phyloP scores from a whole-genome alignment of 2,888 invertebrate species.

The Plagiodera versicolora region DNA sequence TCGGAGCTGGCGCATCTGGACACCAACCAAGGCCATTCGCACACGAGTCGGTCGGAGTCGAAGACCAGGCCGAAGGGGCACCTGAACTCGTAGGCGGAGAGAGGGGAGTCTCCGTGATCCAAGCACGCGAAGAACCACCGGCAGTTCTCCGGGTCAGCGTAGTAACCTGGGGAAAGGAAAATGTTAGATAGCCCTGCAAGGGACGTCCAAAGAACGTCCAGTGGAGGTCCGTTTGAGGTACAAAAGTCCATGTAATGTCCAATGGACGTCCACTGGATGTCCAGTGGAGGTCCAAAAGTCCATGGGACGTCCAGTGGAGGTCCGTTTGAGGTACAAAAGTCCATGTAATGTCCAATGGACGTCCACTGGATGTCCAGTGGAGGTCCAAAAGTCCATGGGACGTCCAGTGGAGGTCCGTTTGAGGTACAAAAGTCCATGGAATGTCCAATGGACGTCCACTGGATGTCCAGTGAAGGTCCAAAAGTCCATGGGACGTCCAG shows the following conservation, averaged over 20 bases:
- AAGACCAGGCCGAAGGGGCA: slow-evolving; percentile 80
- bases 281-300: too few relatives aligned
- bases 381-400: too few relatives aligned
- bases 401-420: not conserved
- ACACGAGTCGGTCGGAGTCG: slow-evolving; percentile 68
- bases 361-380: too few relatives aligned
- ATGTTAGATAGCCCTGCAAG: not conserved
- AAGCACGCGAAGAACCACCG: slow-evolving; percentile 83
- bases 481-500: not conserved
- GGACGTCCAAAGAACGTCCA: not conserved
- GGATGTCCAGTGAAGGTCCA: too few relatives aligned
- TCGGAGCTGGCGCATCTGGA: slow-evolving; percentile 55
- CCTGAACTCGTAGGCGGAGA: slow-evolving; percentile 77
- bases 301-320: not conserved
- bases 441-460: not conserved
- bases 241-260: not conserved
- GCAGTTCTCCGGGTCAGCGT: slow-evolving; percentile 79
- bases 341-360: not conserved
- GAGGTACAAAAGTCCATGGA: too few relatives aligned
- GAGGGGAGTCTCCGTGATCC: slow-evolving; percentile 66
- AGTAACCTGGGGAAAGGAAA: slow-evolving; percentile 62
- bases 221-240: not conserved
- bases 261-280: not conserved
- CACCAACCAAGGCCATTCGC: slow-evolving; percentile 82
- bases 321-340: too few relatives aligned